Conservation (phyloP, 2,888 invertebrate species). For the Caenorhabditis plicata region DNA sequence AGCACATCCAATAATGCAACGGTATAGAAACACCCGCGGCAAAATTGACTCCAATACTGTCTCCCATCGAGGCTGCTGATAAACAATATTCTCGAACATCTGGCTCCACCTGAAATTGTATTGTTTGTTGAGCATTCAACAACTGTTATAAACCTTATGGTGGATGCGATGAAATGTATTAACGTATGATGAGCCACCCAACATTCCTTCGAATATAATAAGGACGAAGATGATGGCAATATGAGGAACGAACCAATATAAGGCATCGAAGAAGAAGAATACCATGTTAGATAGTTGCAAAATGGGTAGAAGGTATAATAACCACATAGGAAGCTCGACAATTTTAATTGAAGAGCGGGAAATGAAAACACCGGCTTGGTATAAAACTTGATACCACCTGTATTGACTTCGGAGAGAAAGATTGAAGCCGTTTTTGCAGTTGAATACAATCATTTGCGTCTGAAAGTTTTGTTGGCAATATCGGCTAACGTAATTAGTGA, state of each 20-base stretch:
- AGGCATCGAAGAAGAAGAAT: constrained; percentile 73
- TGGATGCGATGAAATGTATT: constrained; percentile 80
- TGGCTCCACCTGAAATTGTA: constrained; percentile 25
- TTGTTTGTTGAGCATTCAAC: not conserved
- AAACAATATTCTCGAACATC: constrained; percentile 73
- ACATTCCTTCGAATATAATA: constrained; percentile 76
- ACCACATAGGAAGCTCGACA: constrained; percentile 71
- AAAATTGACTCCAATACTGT: constrained; percentile 33
- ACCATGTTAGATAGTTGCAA: constrained; percentile 72
- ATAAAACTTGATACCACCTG: constrained; percentile 67
- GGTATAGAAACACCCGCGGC: constrained; percentile 34
- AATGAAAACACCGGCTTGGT: constrained; percentile 81
- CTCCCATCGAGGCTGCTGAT: constrained; percentile 74
- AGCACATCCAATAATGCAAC: constrained; percentile 34
- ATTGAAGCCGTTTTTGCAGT: constrained; percentile 57
- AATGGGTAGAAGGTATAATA: constrained; percentile 54
- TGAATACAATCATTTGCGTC: constrained; percentile 59
- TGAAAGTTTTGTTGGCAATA: constrained; percentile 22
- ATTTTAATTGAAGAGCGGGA: constrained; percentile 81
- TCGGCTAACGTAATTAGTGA: not conserved
- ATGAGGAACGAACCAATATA: constrained; percentile 74
- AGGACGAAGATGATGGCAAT: constrained; percentile 75
- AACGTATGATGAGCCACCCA: constrained; percentile 79
- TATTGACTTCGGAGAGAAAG: constrained; percentile 51
- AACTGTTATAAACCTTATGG: constrained; percentile 70